Evolutionary conservation across 2,113 vertebrate species (phyloP).

Genomic region (Gadus chalcogrammus): DNA sequence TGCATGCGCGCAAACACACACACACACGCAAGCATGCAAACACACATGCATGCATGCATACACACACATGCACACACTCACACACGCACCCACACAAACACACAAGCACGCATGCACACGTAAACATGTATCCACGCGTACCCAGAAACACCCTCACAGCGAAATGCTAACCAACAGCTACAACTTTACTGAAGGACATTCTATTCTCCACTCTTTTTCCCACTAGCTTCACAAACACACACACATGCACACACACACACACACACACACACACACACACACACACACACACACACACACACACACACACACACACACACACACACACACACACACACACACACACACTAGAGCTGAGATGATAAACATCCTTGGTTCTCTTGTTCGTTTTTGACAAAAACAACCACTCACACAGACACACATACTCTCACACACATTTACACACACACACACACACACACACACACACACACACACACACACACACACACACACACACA

Average conservation of each 20-base stretch:
- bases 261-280: background rate
- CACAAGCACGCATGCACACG: no score
- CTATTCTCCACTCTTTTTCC: no score
- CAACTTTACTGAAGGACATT: no score
- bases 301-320: background rate
- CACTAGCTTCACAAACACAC: constrained; percentile 3
- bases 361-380: background rate
- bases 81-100: no score
- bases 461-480: background rate
- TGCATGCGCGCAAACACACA: no score
- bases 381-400: background rate
- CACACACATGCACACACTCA: no score
- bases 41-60: no score
- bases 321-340: background rate
- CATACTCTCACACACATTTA: background rate
- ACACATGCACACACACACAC: constrained; percentile 14
- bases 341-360: background rate
- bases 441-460: constrained; percentile 3
- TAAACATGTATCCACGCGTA: no score
- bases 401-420: background rate
- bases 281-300: background rate
- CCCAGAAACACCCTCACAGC: no score
- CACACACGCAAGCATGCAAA: no score
- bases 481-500: background rate
- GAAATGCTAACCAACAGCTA: no score